phyloP scores from a whole-genome alignment of 2,797 vertebrate species.

The Phoebastria nigripes region DNA sequence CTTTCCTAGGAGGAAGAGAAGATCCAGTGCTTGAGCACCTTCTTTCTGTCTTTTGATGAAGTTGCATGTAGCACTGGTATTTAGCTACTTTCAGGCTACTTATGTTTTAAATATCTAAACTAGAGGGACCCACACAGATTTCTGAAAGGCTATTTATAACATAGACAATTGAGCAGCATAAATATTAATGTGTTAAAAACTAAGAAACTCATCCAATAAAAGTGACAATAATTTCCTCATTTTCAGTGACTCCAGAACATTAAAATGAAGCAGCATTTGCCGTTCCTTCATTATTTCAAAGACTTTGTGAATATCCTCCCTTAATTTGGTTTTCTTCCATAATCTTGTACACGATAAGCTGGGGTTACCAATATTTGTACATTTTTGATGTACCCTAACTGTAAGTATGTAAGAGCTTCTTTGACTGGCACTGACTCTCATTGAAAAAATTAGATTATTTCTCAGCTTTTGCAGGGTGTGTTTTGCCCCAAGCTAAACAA shows the following conservation, averaged over 20 bases:
- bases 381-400: constrained; percentile 50
- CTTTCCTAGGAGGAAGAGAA: constrained; percentile 76
- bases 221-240: neutral
- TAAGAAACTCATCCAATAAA: neutral
- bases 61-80: neutral
- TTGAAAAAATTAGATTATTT: constrained; percentile 76
- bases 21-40: constrained; percentile 45
- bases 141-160: constrained; percentile 12
- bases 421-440: constrained; percentile 76
- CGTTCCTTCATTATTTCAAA: constrained; percentile 1
- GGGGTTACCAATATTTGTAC: constrained; percentile 28
- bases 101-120: neutral
- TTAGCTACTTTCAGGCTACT: neutral
- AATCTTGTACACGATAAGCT: neutral
- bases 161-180: neutral
- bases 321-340: constrained; percentile 34
- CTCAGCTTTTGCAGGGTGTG: constrained; percentile 65
- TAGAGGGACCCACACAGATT: neutral
- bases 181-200: constrained; percentile 34
- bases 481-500: constrained; percentile 77
- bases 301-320: neutral
- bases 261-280: constrained; percentile 7
- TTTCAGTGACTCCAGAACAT: constrained; percentile 10
- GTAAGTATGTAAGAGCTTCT: constrained; percentile 48
- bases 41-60: constrained; percentile 51